Evolutionary conservation across 2,113 vertebrate species (phyloP).

Genomic region (Colinus virginianus): DNA sequence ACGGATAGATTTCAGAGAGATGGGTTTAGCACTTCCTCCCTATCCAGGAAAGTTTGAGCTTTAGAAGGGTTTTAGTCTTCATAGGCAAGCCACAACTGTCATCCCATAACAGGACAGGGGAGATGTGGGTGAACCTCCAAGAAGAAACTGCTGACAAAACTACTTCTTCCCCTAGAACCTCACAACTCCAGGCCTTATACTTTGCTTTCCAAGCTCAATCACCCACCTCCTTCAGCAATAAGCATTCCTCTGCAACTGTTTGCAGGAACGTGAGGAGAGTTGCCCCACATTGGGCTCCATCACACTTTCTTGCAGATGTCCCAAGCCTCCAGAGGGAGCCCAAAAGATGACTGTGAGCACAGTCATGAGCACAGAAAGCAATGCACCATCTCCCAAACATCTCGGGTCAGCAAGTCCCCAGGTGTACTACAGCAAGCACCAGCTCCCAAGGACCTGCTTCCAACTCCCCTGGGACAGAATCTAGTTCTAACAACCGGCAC

Average conservation of each 20-base stretch:
- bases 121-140: not conserved
- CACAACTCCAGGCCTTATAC: not conserved
- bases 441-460: not conserved
- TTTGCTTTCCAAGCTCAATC: not conserved
- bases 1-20: not conserved
- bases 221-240: not conserved
- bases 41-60: not conserved
- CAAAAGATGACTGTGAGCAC: not conserved
- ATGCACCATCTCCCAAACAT: not conserved
- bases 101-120: not conserved
- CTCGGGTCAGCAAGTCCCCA: not conserved
- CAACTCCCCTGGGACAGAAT: not conserved
- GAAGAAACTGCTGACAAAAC: not conserved
- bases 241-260: not conserved
- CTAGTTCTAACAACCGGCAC: fast-evolving
- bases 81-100: not conserved
- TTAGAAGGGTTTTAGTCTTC: not conserved
- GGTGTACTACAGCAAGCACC: not conserved
- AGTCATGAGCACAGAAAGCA: not conserved
- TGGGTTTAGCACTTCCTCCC: not conserved
- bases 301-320: not conserved
- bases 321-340: not conserved
- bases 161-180: not conserved
- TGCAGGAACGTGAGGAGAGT: not conserved
- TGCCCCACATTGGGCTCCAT: not conserved